Percentiles rank a stretch among this genome's conserved stretches.
These are phyloP conservation scores for Phoxinus dragarum DNA, from an alignment of 2,797 vertebrate species.

Conservation along the genomic window DNA sequence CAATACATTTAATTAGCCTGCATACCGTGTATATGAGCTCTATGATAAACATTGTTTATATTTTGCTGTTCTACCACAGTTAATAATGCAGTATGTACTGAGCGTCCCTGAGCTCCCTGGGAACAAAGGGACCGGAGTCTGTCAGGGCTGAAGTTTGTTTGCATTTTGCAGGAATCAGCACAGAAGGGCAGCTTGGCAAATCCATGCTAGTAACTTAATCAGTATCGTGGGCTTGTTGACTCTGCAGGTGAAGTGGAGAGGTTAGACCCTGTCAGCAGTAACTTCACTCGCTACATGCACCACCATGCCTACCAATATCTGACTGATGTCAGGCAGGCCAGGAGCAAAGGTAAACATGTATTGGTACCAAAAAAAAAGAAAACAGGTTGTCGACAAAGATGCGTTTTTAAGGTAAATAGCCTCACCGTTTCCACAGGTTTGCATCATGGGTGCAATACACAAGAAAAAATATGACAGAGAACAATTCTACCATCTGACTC, in stretches of 20 bases:
- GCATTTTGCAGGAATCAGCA: constrained; percentile 67
- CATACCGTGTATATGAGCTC: neutral
- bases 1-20: neutral
- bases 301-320: neutral
- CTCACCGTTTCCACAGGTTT: constrained; percentile 31
- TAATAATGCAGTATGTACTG: constrained; percentile 10
- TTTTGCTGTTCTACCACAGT: neutral
- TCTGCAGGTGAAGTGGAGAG: constrained; percentile 54
- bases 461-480: neutral
- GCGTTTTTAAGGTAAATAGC: neutral
- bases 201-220: constrained; percentile 63
- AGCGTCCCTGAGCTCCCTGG: constrained; percentile 9
- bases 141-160: constrained; percentile 61
- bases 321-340: constrained; percentile 23
- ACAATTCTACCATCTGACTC: neutral
- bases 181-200: constrained; percentile 61
- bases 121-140: constrained; percentile 13
- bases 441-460: constrained; percentile 41
- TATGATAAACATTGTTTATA: neutral
- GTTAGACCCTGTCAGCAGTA: constrained; percentile 63
- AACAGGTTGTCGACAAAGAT: neutral
- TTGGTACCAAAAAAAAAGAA: neutral
- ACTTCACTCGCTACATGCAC: constrained; percentile 49
- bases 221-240: constrained; percentile 61
- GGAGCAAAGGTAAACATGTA: constrained; percentile 13